Evolutionary conservation across 2,113 vertebrate genomes (phyloP).

Genomic region (Natator depressus): DNA sequence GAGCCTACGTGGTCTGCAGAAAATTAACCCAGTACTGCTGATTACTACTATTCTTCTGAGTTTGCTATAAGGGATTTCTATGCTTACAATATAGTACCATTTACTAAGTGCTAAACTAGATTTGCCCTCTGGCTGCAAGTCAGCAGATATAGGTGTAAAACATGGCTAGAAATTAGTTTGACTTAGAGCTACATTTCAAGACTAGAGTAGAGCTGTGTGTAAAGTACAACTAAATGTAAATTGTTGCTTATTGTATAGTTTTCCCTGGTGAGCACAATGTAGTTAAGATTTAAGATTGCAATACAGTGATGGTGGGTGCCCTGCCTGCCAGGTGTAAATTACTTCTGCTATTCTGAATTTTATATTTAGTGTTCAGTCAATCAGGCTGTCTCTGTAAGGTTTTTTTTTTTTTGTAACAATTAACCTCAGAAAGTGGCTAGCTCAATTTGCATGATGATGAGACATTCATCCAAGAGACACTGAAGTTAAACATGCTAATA

Average conservation of each 20-base stretch:
- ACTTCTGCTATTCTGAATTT: not conserved
- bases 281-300: conserved; percentile 8
- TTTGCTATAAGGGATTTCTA: conserved; percentile 50
- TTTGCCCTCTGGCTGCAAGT: conserved; percentile 45
- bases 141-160: conserved; percentile 37
- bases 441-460: conserved; percentile 70
- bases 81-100: conserved; percentile 24
- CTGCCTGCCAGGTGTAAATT: not conserved
- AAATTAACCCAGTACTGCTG: conserved; percentile 59
- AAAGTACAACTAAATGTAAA: not conserved
- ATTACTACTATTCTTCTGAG: not conserved
- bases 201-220: not conserved
- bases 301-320: not conserved
- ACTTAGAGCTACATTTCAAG: not conserved
- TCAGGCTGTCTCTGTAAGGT: not conserved
- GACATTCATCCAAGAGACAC: conserved; percentile 45
- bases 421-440: conserved; percentile 49
- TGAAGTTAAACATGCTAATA: conserved; percentile 58
- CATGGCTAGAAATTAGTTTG: conserved; percentile 13
- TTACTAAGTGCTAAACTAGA: conserved; percentile 57
- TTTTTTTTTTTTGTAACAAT: conserved; percentile 61
- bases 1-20: conserved; percentile 47
- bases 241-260: not conserved
- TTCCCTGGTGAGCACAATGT: not conserved
- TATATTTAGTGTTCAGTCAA: not conserved